Evolutionary conservation across 2,113 vertebrate genomes (phyloP).

Genomic region (Pterocles burchelli): DNA sequence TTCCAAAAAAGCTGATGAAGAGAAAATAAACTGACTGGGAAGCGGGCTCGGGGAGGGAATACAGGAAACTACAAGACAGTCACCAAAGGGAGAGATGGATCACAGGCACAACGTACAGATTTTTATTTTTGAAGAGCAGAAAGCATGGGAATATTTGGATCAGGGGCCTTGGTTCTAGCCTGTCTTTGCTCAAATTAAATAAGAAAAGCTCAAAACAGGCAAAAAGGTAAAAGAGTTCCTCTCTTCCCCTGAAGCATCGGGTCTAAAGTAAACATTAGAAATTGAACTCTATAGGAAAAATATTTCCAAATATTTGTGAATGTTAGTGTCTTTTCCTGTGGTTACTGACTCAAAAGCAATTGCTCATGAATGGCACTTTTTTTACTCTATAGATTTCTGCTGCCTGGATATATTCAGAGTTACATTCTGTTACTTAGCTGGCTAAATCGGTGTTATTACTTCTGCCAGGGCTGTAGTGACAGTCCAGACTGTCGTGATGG

Average conservation of each 20-base stretch:
- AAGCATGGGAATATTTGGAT: not conserved
- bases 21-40: constrained; percentile 39
- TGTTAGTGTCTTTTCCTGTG: not conserved
- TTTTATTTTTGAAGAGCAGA: not conserved
- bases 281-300: not conserved
- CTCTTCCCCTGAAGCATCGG: not conserved
- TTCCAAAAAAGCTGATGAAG: constrained; percentile 5
- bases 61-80: not conserved
- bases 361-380: not conserved
- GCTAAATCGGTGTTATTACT: not conserved
- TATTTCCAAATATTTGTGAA: not conserved
- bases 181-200: not conserved
- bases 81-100: not conserved
- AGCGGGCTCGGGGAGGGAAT: not conserved
- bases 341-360: not conserved
- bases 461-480: not conserved
- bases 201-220: not conserved
- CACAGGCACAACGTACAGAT: not conserved
- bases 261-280: not conserved
- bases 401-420: not conserved
- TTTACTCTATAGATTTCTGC: not conserved
- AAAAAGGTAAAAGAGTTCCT: not conserved
- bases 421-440: not conserved
- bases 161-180: not conserved
- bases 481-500: not conserved